Evolutionary conservation across 2,888 invertebrate genomes (phyloP), one percentile per base, ranked within the genome.

Genomic region (Trissoscelio sp.): DNA sequence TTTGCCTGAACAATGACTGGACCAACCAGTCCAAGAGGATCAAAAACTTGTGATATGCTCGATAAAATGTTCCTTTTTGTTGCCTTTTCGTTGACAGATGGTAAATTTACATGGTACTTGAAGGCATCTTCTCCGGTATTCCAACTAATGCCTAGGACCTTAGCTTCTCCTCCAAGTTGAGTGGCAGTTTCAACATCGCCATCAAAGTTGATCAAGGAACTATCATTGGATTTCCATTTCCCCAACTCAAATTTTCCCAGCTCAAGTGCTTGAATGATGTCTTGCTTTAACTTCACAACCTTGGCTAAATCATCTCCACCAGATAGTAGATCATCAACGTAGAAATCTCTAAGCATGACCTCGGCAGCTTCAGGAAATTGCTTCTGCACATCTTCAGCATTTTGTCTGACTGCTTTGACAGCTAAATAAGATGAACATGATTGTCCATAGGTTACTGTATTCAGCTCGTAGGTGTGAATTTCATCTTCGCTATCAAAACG

Each of bases 391-490:
- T 39, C 39, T 39, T 11, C n/a, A n/a, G 2, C 39, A 31, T 31
- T 31, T 31, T 31, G 31, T 9, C 31, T 31, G 9, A 39, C 11
- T 3, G 60, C 39, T 16, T 82, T 55, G 3, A 74, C 60, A 0
- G 82, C 80, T 2, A 84, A 37, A 58, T 75, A 88, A 0, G 87
- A 85, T 0, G 86, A 84, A 9, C 85, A 58, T 2, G 85, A 75
- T 0, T 82, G 77, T 0, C 87, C 85, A 44, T 86, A 87, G 0
- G 85, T 88, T 11, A 87, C 84, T 6, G 82, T 85, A 31, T 81
- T 81, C 0, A 85, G 58, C 12, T 84, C 69, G 28, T 51, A 18
- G 2, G 82, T 31, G 9, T 34, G n/a, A 22, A 53, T 60, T 1
- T 64, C 28, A 6, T 48, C 48, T 9, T 7, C n/a, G 2, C 79